Percentiles rank a stretch among this genome's conserved stretches.
phyloP scores from a whole-genome alignment of 2,797 vertebrate genomes.

The Sardinella longiceps region DNA sequence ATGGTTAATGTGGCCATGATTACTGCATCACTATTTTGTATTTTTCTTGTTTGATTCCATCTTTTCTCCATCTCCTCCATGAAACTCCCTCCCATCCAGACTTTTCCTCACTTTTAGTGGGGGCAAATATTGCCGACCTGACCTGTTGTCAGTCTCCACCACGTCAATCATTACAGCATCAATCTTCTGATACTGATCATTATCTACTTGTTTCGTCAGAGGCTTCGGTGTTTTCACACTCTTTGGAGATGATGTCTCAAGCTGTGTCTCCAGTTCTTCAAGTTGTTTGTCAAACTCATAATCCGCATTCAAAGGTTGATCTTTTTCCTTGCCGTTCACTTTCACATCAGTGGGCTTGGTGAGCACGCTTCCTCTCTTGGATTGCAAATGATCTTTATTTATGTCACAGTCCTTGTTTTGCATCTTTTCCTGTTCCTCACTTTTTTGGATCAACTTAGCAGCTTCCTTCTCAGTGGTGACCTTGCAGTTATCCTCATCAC shows the following conservation, averaged over 20 bases:
- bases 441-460: background rate
- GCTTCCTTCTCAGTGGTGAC: background rate
- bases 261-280: background rate
- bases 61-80: slow-evolving; percentile 1
- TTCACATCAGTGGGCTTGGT: background rate
- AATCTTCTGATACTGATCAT: background rate
- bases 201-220: background rate
- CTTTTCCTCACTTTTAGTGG: background rate
- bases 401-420: background rate
- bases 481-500: background rate
- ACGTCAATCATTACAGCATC: background rate
- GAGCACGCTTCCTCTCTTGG: background rate
- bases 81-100: background rate
- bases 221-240: background rate
- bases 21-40: background rate
- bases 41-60: background rate
- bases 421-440: background rate
- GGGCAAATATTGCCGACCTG: background rate
- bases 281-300: background rate
- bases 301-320: background rate
- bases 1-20: background rate
- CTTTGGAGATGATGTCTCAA: background rate
- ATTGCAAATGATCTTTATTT: background rate
- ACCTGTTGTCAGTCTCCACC: background rate
- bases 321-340: background rate